Percentiles rank a stretch among this genome's conserved stretches.
Conservation (phyloP, 2,113 vertebrate genomes). For the Colinus virginianus region DNA sequence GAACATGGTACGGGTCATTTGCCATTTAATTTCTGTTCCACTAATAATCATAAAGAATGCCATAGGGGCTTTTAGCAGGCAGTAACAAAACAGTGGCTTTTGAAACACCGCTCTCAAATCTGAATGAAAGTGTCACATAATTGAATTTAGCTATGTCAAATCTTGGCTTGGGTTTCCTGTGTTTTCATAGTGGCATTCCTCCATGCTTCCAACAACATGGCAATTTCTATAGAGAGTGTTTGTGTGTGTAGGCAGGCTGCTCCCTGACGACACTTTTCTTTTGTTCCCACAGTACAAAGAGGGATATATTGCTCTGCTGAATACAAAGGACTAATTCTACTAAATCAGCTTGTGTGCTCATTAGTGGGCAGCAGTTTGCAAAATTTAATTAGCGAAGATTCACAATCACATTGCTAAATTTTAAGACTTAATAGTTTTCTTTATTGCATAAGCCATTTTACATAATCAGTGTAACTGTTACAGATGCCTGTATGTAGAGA, state of each 20-base stretch:
- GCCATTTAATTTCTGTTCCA: conserved; percentile 54
- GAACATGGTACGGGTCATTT: conserved; percentile 44
- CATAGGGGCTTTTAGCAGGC: conserved; percentile 21
- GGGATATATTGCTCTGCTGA: not conserved
- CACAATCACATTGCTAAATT: not conserved
- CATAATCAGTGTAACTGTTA: not conserved
- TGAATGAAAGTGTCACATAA: conserved; percentile 29
- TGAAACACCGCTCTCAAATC: conserved; percentile 8
- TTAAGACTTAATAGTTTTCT: not conserved
- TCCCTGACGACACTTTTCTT: conserved; percentile 34
- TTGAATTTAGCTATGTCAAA: conserved; percentile 23
- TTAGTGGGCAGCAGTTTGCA: conserved; percentile 24
- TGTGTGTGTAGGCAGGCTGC: conserved; percentile 18
- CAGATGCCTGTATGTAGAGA: not conserved
- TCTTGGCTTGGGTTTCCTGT: conserved; percentile 44
- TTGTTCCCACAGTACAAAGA: conserved; percentile 52
- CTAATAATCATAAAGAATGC: conserved; percentile 65
- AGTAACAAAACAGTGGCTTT: conserved; percentile 13
- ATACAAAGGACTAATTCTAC: conserved; percentile 50
- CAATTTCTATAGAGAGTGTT: conserved; percentile 45
- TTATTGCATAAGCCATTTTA: not conserved
- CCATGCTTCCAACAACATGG: not conserved
- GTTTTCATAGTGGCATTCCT: conserved; percentile 52
- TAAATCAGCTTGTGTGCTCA: conserved; percentile 34
- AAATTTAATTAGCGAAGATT: conserved; percentile 25